These are phyloP conservation scores for Pocillopora grandis DNA, from an alignment of 92 coral and sea anemone genomes.

Conservation along the genomic window DNA sequence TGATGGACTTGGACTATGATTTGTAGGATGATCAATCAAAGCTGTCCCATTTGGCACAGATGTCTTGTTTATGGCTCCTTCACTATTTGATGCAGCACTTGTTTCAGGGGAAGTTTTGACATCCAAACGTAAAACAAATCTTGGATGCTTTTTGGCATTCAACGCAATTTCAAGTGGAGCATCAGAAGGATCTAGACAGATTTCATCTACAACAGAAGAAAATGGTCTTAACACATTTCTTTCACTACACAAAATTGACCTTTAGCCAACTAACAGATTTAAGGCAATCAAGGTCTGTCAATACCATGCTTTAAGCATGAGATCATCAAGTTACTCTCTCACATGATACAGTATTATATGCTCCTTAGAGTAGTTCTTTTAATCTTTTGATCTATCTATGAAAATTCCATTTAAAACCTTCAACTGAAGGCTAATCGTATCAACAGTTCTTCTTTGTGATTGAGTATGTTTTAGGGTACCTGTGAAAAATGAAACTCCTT, in stretches of 20 bases:
- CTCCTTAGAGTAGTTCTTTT: too few relatives aligned
- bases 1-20: conserved; percentile 51
- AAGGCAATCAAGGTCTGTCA: background rate
- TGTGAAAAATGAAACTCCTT: too few relatives aligned
- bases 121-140: conserved; percentile 89
- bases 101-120: conserved; percentile 43
- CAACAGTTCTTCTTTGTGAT: too few relatives aligned
- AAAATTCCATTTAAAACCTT: too few relatives aligned
- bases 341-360: too few relatives aligned
- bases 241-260: background rate
- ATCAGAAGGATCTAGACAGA: conserved; percentile 94
- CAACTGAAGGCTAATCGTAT: too few relatives aligned
- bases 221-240: background rate
- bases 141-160: conserved; percentile 86
- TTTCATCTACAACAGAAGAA: conserved; percentile 78
- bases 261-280: background rate
- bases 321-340: background rate
- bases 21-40: conserved; percentile 42
- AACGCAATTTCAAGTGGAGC: conserved; percentile 92
- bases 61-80: conserved; percentile 14
- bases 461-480: too few relatives aligned
- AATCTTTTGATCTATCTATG: too few relatives aligned
- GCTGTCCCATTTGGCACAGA: conserved; percentile 47
- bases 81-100: conserved; percentile 19
- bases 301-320: background rate